Evolutionary conservation across 2,113 vertebrate species (phyloP), one percentile per base, ranked within the genome.

Genomic region (Axis porcinus): DNA sequence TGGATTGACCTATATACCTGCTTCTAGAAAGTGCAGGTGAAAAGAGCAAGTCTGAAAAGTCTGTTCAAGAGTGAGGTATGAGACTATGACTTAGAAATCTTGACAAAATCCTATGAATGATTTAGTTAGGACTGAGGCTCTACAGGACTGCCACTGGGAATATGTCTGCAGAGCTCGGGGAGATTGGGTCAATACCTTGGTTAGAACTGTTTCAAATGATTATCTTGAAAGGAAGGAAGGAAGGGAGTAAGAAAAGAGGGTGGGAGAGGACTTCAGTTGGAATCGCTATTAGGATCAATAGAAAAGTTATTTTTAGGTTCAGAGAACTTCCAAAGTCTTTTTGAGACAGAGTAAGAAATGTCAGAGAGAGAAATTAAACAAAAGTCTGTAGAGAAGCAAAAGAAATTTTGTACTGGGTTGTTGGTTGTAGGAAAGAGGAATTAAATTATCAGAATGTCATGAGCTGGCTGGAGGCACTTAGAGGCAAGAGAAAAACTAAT

Each of bases 351-450:
- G 13, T 76, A 82, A 82, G 33, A 94, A 89, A 96, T 79, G 14
- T 62, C 88, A 97, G 74, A 92, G 64, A 89, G 40, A 79, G n/a
- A 95, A 92, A 89, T 74, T 62, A 93, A 96, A 83, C 57, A 58
- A 50, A 97, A 82, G 21, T 57, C n/a, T 91, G 5, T n/a, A 85
- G 85, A 83, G 55, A 87, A 86, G 15, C 54, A 36, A 74, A 89
- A 87, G 45, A 84, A 55, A 76, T 82, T 88, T 86, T 82, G 33
- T n/a, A 28, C 5, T 70, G 52, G 23, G 25, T 83, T 89, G 43
- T 36, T 89, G 30, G 17, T 79, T 85, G 89, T 23, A 36, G 17
- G 60, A 93, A 96, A 95, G 55, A 93, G 50, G 94, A 96, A 95
- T 94, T 86, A 91, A 97, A 97, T 90, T 52, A 74, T 58, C 74